Conservation (phyloP, 2,797 vertebrate genomes). For the Myotis findleyi region DNA sequence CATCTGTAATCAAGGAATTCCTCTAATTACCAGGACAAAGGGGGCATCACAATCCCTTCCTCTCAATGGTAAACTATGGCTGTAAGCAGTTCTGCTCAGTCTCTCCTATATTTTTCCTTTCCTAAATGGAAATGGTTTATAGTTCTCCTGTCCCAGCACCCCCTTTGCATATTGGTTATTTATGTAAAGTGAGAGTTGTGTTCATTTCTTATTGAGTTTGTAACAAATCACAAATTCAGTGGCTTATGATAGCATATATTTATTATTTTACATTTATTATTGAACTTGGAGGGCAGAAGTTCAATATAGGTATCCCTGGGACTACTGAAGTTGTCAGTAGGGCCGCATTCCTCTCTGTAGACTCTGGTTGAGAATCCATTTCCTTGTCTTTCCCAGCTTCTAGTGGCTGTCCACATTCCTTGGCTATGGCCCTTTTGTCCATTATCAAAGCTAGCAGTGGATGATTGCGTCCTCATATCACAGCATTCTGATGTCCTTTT, state of each 20-base stretch:
- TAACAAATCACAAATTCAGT: constrained; percentile 11
- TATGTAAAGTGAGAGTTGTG: background rate
- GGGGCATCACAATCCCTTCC: background rate
- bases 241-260: background rate
- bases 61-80: background rate
- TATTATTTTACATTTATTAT: background rate
- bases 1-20: constrained; percentile 18
- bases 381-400: background rate
- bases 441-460: background rate
- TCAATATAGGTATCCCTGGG: background rate
- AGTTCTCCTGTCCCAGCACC: background rate
- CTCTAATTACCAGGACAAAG: background rate
- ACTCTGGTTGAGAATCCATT: background rate
- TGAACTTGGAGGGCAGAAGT: background rate
- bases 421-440: background rate
- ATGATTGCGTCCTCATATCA: background rate
- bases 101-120: background rate
- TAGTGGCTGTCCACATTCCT: background rate
- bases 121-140: background rate
- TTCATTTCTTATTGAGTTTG: background rate
- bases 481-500: background rate
- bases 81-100: background rate
- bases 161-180: background rate
- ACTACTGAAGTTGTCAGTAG: background rate
- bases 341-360: background rate